Percentiles rank a stretch among this genome's conserved stretches.
These are phyloP conservation scores for Notolabrus celidotus DNA, from an alignment of 2,797 vertebrate species.

Conservation along the genomic window DNA sequence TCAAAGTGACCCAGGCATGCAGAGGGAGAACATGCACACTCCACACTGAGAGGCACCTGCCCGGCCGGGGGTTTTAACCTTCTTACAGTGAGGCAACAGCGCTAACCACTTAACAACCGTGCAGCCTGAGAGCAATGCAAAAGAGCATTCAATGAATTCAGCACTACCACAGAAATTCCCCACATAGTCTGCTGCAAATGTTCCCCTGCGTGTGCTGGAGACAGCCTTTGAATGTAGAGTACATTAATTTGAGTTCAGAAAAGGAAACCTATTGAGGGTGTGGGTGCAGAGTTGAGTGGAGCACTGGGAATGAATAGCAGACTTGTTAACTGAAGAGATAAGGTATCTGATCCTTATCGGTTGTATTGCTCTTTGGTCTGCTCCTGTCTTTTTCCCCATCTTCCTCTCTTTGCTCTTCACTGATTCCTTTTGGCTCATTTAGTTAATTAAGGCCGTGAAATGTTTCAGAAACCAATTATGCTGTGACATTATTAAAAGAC, in stretches of 20 bases:
- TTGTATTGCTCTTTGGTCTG: slow-evolving; percentile 49
- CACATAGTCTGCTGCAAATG: slow-evolving; percentile 26
- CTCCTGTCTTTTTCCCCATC: slow-evolving; percentile 2
- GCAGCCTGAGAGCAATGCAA: slow-evolving; percentile 22
- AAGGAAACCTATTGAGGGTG: slow-evolving; percentile 60
- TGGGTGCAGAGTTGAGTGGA: slow-evolving; percentile 54
- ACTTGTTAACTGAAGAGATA: slow-evolving; percentile 73
- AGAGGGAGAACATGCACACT: too few relatives aligned
- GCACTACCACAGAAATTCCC: slow-evolving; percentile 6
- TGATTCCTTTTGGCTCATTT: slow-evolving; percentile 78
- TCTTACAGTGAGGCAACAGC: too few relatives aligned
- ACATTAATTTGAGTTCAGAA: slow-evolving; percentile 66
- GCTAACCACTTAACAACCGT: too few relatives aligned
- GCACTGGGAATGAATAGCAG: slow-evolving; percentile 62
- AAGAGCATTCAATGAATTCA: slow-evolving; percentile 22
- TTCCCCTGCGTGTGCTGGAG: slow-evolving; percentile 33
- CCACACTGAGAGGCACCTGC: too few relatives aligned
- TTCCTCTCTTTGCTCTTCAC: slow-evolving; percentile 46
- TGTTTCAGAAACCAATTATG: slow-evolving; percentile 84
- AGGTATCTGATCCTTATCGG: slow-evolving; percentile 70
- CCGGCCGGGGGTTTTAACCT: too few relatives aligned
- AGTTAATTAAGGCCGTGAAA: slow-evolving; percentile 84
- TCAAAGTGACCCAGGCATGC: too few relatives aligned
- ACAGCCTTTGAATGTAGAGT: slow-evolving; percentile 59
- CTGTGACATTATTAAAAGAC: slow-evolving; percentile 82